Percentiles rank a stretch among this genome's conserved stretches.
Evolutionary conservation across 2,888 invertebrate genomes (phyloP).

Genomic region (Drosophila suboccidentalis): DNA sequence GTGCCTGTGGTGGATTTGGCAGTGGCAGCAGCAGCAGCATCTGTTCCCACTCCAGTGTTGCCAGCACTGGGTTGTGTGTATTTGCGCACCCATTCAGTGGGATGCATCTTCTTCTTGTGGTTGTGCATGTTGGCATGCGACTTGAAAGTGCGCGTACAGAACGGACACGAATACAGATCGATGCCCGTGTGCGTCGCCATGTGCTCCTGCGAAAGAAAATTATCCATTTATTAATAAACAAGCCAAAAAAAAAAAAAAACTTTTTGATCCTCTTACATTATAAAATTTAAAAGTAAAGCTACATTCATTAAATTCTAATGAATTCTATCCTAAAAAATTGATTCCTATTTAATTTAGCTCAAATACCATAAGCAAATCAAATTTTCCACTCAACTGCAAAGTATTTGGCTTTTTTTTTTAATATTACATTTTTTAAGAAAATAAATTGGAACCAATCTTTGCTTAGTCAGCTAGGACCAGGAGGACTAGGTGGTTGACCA

Average conservation of each 20-base stretch:
- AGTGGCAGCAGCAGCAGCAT: background rate
- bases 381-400: too few relatives aligned
- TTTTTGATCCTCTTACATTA: too few relatives aligned
- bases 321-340: too few relatives aligned
- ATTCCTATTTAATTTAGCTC: too few relatives aligned
- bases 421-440: too few relatives aligned
- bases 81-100: constrained; percentile 81
- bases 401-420: too few relatives aligned
- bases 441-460: too few relatives aligned
- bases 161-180: constrained; percentile 82
- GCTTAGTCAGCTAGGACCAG: too few relatives aligned
- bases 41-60: background rate
- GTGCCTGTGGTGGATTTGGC: background rate
- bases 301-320: too few relatives aligned
- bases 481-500: too few relatives aligned
- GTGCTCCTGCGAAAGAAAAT: constrained; percentile 73
- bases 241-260: background rate
- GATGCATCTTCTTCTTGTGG: constrained; percentile 84
- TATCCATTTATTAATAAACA: background rate
- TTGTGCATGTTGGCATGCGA: constrained; percentile 85
- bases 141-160: constrained; percentile 84
- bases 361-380: too few relatives aligned
- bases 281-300: too few relatives aligned
- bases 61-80: constrained; percentile 63
- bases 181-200: constrained; percentile 85